Evolutionary conservation across 2,797 vertebrate genomes (phyloP), one percentile per base, ranked within the genome.

Genomic region (Cuniculus paca): DNA sequence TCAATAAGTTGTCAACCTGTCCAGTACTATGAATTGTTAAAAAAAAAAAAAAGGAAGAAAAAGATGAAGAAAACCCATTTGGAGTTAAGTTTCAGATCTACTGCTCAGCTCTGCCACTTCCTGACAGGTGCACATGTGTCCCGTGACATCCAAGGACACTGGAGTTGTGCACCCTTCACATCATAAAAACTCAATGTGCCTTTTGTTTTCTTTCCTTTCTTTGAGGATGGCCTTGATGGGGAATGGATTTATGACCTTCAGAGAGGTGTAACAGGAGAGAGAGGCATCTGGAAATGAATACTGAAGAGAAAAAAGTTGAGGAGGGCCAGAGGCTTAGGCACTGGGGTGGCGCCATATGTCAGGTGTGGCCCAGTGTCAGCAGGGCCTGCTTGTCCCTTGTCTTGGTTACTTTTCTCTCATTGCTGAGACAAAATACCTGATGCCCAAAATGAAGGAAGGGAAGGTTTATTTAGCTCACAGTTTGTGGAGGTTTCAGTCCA

Each of bases 1-100:
- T 98, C 97, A 98, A 14, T 97, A 98, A 97, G 70, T 97, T 98
- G 96, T 98, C 96, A 98, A 52, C 77, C 48, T 98, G 96, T 97
- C 97, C 96, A 91, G 60, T 85, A 58, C 95, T 97, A 94, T 96
- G 97, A 98, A 94, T 98, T 98, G 87, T 54, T 3, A n/a, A n/a
- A n/a, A n/a, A n/a, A n/a, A 65, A 95, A 80, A 72, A 96, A 80
- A 89, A 97, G 78, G 91, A 50, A 13, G 10, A 85, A 26, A 31
- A 89, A 6, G 68, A 88, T 36, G 77, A 92, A 91, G 94, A 79
- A 96, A 88, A n/a, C 61, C 14, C 6, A 8, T 82, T 96, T 72
- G 34, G 93, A 95, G 86, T 94, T 96, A 92, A 96, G 95, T 97
- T 97, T 97, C 77, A 96, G 88, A 96, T 97, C 65, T 50, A 1